Evolutionary conservation across 2,797 vertebrate genomes (phyloP), one percentile per base, ranked within the genome.

Genomic region (Vipera latastei): DNA sequence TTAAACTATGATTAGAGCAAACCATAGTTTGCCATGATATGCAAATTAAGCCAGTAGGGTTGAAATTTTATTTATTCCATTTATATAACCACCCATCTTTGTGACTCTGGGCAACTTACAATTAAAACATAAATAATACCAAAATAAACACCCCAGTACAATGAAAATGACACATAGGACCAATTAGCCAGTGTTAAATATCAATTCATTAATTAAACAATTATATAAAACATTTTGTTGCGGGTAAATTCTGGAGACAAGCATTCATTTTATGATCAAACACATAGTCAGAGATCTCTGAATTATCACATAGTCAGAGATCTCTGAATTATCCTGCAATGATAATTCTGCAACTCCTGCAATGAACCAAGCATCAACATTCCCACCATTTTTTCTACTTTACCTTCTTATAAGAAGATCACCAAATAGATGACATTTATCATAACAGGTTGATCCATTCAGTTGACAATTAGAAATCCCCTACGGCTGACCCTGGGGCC

Each of bases 401-500:
- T 86, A 87, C 83, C 55, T 51, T 86, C 87, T 93, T 95, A 86
- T 90, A 93, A 95, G 90, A 92, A 95, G 92, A 86, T 92, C 94
- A 96, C 91, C 92, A 95, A 96, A 96, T 94, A 95, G 89, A 96
- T 98, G 97, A 97, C 97, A 97, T 98, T 98, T 98, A 96, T 98
- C 97, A 97, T 92, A 88, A 96, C 96, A 96, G 90, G 93, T 94
- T 94, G 73, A 96, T 96, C 96, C 96, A 94, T 97, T 96, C 95
- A 96, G 95, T 93, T 97, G 97, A 97, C 97, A 97, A 97, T 97
- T 95, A 97, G 95, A 97, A 94, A 94, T 95, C 95, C 95, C 97
- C 95, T 57, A 57, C 61, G 96, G 96, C 69, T 78, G 73, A 59
- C 94, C 96, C 0, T 5, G 94, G 92, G 96, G 96, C 90, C 93